These are phyloP conservation scores for Euphydryas editha DNA, from an alignment of 2,888 invertebrate genomes.

Conservation along the genomic window DNA sequence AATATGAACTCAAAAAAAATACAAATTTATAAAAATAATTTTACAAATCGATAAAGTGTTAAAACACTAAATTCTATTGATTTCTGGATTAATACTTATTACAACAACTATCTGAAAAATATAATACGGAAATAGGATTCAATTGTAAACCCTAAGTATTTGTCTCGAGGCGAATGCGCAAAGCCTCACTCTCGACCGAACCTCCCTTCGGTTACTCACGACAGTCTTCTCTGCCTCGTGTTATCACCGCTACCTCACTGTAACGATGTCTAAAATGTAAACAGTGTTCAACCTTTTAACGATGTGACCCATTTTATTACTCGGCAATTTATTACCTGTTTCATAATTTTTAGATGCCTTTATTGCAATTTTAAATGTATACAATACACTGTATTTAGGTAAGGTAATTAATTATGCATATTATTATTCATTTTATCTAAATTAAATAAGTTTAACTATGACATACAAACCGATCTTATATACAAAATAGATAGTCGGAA, in stretches of 20 bases:
- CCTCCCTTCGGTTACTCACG: conserved; percentile 57
- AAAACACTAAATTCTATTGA: too few relatives aligned
- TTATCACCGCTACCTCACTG: conserved; percentile 38
- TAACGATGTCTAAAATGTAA: conserved; percentile 49
- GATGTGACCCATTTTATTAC: conserved; percentile 39
- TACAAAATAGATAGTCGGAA: background rate
- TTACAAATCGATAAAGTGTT: too few relatives aligned
- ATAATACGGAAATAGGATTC: conserved; percentile 18
- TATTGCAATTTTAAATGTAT: conserved; percentile 12
- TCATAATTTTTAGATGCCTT: conserved; percentile 5
- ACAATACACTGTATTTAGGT: conserved; percentile 7
- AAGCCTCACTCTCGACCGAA: conserved; percentile 68
- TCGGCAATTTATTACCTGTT: conserved; percentile 14
- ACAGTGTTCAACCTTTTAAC: conserved; percentile 45
- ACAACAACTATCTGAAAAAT: too few relatives aligned
- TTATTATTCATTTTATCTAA: background rate
- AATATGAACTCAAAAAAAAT: too few relatives aligned
- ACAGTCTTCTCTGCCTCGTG: conserved; percentile 32
- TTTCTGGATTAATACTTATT: too few relatives aligned
- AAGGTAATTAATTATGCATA: conserved; percentile 14
- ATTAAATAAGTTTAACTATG: background rate
- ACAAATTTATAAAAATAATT: too few relatives aligned
- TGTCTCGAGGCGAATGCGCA: conserved; percentile 65
- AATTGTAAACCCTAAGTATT: conserved; percentile 62
- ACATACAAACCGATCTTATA: background rate